Percentiles rank a stretch among this genome's conserved stretches.
These are phyloP conservation scores for Malurus alboscapulatus DNA, from an alignment of 2,113 vertebrate genomes.

Conservation along the genomic window DNA sequence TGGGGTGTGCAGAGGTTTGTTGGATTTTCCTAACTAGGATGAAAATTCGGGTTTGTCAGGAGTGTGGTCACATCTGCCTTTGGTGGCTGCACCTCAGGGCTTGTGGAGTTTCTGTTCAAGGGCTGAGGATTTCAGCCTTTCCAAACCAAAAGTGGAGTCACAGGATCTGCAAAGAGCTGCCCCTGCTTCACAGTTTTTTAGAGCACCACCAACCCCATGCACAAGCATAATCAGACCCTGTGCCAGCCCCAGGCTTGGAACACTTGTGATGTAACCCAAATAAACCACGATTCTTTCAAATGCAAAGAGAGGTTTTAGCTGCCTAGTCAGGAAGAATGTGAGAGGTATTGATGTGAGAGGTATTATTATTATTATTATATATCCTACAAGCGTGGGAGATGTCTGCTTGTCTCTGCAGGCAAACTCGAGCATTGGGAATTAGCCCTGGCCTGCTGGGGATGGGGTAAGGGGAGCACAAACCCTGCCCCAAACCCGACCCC, in stretches of 20 bases:
- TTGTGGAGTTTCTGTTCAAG: background rate
- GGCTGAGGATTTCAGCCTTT: background rate
- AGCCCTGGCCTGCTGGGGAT: background rate
- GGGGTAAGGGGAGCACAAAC: background rate
- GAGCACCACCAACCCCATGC: background rate
- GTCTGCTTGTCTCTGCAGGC: background rate
- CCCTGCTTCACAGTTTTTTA: background rate
- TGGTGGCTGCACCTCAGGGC: background rate
- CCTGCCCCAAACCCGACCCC: background rate
- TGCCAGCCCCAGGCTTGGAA: background rate
- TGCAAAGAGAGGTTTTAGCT: background rate
- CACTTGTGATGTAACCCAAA: background rate
- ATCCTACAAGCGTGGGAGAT: background rate
- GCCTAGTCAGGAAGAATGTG: background rate
- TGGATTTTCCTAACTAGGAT: background rate
- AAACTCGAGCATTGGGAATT: background rate
- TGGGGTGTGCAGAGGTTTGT: background rate
- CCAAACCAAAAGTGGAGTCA: background rate
- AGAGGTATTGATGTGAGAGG: background rate
- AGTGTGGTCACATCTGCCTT: background rate
- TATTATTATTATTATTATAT: too few relatives aligned
- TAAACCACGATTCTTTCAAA: background rate
- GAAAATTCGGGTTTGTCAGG: background rate
- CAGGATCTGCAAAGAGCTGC: background rate
- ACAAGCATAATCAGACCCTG: background rate